Conservation (phyloP, 92 coral and sea anemone species). For the Blastomussa wellsi region DNA sequence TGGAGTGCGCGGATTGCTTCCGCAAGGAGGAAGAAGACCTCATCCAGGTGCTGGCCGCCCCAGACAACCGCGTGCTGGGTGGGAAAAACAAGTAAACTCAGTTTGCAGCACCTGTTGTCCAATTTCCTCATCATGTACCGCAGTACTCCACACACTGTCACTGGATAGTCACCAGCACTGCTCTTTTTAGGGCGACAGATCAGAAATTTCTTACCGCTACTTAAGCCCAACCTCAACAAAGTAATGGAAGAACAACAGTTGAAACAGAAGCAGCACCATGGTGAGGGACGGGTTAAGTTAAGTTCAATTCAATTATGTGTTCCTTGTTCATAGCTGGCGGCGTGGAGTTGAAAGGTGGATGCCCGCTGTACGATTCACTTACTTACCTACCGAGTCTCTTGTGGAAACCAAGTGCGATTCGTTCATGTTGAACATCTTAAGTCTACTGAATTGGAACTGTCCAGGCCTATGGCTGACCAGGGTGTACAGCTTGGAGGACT, state of each 20-base stretch:
- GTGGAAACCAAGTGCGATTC: no score
- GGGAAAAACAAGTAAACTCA: no score
- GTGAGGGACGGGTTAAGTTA: conserved; percentile 33
- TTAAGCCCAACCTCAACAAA: conserved; percentile 52
- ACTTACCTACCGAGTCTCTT: neutral
- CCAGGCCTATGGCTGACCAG: no score
- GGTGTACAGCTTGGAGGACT: no score
- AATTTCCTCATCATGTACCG: conserved; percentile 50
- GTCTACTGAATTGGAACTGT: no score
- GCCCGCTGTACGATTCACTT: neutral
- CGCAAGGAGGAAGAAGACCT: no score
- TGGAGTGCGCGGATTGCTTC: no score
- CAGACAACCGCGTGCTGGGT: no score
- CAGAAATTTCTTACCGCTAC: conserved; percentile 42
- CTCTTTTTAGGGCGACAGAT: conserved; percentile 46
- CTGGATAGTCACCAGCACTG: conserved; percentile 59
- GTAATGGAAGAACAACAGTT: conserved; percentile 42
- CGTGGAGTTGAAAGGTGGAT: neutral
- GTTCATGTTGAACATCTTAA: no score
- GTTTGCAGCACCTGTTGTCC: conserved; percentile 12
- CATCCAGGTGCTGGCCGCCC: no score
- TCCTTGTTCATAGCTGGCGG: conserved; percentile 11
- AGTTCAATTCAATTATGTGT: conserved; percentile 12
- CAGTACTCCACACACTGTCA: conserved; percentile 54
- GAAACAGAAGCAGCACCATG: conserved; percentile 49